A percentile compares a stretch with the other conserved stretches of the same genome.
phyloP scores from a whole-genome alignment of 2,888 invertebrate species.

The Adelognathus sp. region DNA sequence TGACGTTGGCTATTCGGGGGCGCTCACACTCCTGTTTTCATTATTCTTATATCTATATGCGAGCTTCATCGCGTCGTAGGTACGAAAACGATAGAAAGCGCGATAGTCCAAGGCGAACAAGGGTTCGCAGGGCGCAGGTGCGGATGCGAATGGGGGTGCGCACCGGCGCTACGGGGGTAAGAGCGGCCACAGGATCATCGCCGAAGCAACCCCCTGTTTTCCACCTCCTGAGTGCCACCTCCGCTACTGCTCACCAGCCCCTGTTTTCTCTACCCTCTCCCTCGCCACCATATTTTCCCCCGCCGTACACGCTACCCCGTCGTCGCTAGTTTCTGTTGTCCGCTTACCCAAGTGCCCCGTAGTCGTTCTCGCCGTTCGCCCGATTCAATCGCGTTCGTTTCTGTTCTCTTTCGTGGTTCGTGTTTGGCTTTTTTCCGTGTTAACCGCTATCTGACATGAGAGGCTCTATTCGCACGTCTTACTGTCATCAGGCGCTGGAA shows the following conservation, averaged over 20 bases:
- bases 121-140: constrained; percentile 50
- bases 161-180: constrained; percentile 39
- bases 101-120: constrained; percentile 9
- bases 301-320: constrained; percentile 4
- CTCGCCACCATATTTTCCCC: constrained; percentile 12
- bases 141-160: constrained; percentile 41
- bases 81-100: neutral
- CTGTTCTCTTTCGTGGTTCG: neutral
- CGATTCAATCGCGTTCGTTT: constrained; percentile 36
- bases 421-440: neutral
- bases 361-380: constrained; percentile 50
- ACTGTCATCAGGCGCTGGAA: constrained; percentile 9
- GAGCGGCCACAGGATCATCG: constrained; percentile 46
- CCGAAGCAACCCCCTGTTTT: constrained; percentile 46
- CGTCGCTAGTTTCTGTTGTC: constrained; percentile 47
- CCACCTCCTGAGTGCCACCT: constrained; percentile 30
- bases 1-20: neutral
- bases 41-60: neutral
- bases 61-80: neutral
- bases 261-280: constrained; percentile 12
- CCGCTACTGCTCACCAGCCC: constrained; percentile 32
- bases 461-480: constrained; percentile 9
- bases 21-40: neutral
- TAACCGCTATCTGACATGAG: constrained; percentile 28
- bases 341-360: constrained; percentile 47